A percentile compares a stretch with the other conserved stretches of the same genome.
Evolutionary conservation across 2,113 vertebrate species (phyloP).

Genomic region (Pholis gunnellus): DNA sequence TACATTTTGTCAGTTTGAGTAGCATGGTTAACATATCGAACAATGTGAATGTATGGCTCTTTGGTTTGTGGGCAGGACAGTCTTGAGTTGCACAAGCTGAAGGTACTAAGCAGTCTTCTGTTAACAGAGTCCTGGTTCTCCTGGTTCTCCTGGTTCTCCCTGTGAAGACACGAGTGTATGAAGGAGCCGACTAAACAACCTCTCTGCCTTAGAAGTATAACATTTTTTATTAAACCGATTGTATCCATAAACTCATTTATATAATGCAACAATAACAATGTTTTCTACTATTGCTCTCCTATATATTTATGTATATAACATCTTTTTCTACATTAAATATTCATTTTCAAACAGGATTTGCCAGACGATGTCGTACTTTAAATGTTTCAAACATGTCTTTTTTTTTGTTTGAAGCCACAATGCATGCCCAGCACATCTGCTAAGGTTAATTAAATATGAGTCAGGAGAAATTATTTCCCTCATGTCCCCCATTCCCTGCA

Average conservation of each 20-base stretch:
- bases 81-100: conserved; percentile 62
- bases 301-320: conserved; percentile 75
- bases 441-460: conserved; percentile 79
- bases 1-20: background rate
- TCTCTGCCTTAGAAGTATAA: conserved; percentile 47
- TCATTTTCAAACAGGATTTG: conserved; percentile 47
- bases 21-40: background rate
- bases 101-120: conserved; percentile 63
- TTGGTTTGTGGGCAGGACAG: conserved; percentile 20
- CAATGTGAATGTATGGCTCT: conserved; percentile 18
- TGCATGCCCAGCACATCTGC: conserved; percentile 66
- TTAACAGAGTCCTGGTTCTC: conserved; percentile 43
- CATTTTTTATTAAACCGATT: conserved; percentile 46
- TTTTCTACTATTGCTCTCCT: conserved; percentile 51
- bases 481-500: conserved; percentile 55
- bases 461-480: conserved; percentile 76
- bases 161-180: conserved; percentile 44
- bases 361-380: conserved; percentile 30
- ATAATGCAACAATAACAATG: conserved; percentile 59
- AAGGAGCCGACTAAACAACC: conserved; percentile 73
- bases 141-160: conserved; percentile 39
- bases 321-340: conserved; percentile 78
- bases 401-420: conserved; percentile 1
- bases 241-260: conserved; percentile 61
- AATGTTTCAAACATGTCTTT: conserved; percentile 15